Conservation (phyloP, 2,113 vertebrate species). For the Saccopteryx bilineata region DNA sequence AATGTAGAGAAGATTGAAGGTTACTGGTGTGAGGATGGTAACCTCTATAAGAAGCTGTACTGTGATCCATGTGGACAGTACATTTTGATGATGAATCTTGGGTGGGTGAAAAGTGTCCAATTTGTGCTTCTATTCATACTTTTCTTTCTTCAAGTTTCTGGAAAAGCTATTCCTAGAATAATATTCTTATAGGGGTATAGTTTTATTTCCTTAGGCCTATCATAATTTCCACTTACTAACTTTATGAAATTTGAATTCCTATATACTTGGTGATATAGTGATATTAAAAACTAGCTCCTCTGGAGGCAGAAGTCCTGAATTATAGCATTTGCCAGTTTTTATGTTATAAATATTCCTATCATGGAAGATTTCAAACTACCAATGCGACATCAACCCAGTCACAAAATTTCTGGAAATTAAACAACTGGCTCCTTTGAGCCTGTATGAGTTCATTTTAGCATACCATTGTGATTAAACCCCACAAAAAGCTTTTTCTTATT, state of each 20-base stretch:
- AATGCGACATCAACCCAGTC: background rate
- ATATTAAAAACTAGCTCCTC: background rate
- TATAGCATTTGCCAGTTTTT: background rate
- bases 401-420: constrained; percentile 40
- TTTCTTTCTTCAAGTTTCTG: background rate
- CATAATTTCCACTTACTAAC: constrained; percentile 15
- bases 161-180: background rate
- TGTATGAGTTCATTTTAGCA: background rate
- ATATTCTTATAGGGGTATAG: background rate
- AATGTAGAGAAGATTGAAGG: background rate
- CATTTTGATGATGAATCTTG: background rate
- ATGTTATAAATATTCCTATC: background rate
- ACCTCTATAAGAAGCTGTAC: background rate
- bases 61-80: background rate
- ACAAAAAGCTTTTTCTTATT: background rate
- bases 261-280: background rate
- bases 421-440: background rate
- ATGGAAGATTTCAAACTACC: constrained; percentile 10
- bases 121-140: background rate
- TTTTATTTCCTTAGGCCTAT: constrained; percentile 25
- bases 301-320: background rate
- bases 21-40: background rate
- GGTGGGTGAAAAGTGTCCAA: background rate
- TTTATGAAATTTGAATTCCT: background rate
- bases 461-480: background rate